phyloP scores from a whole-genome alignment of 2,797 vertebrate species.

The Enteromius afrohamiltoni region DNA sequence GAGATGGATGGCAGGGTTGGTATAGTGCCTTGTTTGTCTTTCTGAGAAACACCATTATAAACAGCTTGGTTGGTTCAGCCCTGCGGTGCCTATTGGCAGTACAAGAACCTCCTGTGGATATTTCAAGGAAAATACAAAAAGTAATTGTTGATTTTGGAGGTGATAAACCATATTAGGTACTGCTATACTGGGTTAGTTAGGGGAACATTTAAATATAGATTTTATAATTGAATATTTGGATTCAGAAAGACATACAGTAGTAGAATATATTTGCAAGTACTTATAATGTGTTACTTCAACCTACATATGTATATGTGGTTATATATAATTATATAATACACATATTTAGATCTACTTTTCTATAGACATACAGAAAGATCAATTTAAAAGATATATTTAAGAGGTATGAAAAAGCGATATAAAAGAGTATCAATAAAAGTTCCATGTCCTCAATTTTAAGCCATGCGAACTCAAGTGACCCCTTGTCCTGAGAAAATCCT shows the following conservation, averaged over 20 bases:
- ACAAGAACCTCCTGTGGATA: not conserved
- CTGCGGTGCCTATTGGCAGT: constrained; percentile 14
- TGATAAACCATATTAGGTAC: not conserved
- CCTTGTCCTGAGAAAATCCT: not conserved
- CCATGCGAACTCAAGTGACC: not conserved
- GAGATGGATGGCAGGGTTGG: not conserved
- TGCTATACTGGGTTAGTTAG: not conserved
- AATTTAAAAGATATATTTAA: too few relatives aligned
- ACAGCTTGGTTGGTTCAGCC: constrained; percentile 13
- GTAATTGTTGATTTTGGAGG: not conserved
- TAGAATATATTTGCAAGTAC: not conserved
- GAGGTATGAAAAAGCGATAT: too few relatives aligned
- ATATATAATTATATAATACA: too few relatives aligned
- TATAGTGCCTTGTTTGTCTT: not conserved
- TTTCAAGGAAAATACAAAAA: not conserved
- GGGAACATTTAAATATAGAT: not conserved
- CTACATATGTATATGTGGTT: too few relatives aligned
- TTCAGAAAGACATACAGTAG: not conserved
- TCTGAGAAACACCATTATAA: constrained; percentile 8
- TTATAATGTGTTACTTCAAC: not conserved
- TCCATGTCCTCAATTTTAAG: not conserved
- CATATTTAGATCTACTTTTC: too few relatives aligned
- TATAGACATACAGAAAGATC: too few relatives aligned
- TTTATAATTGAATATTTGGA: not conserved
- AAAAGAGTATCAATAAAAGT: too few relatives aligned